Conservation (phyloP, 2,888 invertebrate genomes). For the Oligia strigilis region DNA sequence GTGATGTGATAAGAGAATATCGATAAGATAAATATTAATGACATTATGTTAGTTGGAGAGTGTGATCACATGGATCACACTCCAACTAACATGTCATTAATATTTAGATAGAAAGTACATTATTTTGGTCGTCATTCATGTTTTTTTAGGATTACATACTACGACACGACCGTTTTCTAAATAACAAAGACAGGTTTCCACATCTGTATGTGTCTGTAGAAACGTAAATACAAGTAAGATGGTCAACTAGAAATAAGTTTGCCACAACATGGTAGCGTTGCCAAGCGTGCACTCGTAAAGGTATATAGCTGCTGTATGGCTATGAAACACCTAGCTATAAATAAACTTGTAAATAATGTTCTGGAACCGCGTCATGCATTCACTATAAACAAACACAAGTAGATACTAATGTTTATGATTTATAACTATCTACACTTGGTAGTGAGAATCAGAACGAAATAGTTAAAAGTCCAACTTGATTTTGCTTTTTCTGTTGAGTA, state of each 20-base stretch:
- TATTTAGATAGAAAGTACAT: neutral
- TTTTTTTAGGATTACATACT: neutral
- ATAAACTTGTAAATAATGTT: constrained; percentile 59
- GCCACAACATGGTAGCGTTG: constrained; percentile 28
- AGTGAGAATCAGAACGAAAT: constrained; percentile 5
- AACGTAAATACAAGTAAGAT: neutral
- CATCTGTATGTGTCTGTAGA: neutral
- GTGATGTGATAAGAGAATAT: constrained; percentile 22
- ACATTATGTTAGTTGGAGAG: no score
- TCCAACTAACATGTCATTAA: neutral
- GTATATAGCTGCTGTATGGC: constrained; percentile 38
- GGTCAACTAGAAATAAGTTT: constrained; percentile 14
- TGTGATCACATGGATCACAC: neutral
- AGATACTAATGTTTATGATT: constrained; percentile 19
- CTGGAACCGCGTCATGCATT: constrained; percentile 58
- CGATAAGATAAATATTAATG: constrained; percentile 5
- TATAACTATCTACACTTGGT: constrained; percentile 1
- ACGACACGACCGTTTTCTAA: neutral
- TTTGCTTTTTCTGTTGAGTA: neutral
- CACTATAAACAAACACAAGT: constrained; percentile 42
- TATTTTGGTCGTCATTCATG: neutral
- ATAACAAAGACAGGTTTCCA: no score
- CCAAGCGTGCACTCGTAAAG: constrained; percentile 30
- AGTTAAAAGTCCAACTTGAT: neutral
- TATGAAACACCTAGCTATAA: constrained; percentile 55